phyloP scores from a whole-genome alignment of 2,888 invertebrate species.

The Diogma glabrata region DNA sequence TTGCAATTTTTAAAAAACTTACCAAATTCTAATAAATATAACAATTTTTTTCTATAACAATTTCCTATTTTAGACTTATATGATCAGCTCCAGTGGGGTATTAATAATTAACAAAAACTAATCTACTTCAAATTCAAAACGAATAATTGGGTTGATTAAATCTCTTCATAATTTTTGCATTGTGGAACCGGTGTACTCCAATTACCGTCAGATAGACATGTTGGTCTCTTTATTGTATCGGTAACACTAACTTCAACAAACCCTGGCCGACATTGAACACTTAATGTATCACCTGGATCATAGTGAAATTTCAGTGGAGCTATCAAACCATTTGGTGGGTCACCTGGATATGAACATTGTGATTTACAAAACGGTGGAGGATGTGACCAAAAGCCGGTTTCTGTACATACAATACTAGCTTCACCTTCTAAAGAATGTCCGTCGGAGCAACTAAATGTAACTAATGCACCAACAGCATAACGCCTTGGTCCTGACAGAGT shows the following conservation, averaged over 20 bases:
- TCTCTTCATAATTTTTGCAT: slow-evolving; percentile 52
- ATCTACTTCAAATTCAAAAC: background rate
- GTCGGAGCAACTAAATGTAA: slow-evolving; percentile 63
- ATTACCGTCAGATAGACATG: slow-evolving; percentile 52
- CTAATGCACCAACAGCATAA: slow-evolving; percentile 67
- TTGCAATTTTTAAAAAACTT: too few species aligned
- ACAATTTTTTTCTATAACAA: too few species aligned
- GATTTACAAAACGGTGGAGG: slow-evolving; percentile 74
- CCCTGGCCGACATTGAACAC: slow-evolving; percentile 56
- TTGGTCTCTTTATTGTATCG: slow-evolving; percentile 48
- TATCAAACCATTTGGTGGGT: slow-evolving; percentile 57
- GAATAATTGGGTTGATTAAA: slow-evolving; percentile 35
- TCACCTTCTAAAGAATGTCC: slow-evolving; percentile 55
- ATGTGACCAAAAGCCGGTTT: slow-evolving; percentile 80
- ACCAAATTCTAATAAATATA: too few species aligned
- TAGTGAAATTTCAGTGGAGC: slow-evolving; percentile 61
- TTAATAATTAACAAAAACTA: too few species aligned
- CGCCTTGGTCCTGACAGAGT: slow-evolving; percentile 39
- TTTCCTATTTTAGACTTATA: too few species aligned
- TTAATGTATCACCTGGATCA: slow-evolving; percentile 59
- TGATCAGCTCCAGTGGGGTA: too few species aligned
- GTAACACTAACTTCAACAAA: slow-evolving; percentile 40
- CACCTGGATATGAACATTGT: slow-evolving; percentile 59
- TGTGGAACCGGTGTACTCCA: slow-evolving; percentile 58
- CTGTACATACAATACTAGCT: slow-evolving; percentile 73